phyloP scores from a whole-genome alignment of 2,113 vertebrate genomes.

The Ceyx cyanopectus region DNA sequence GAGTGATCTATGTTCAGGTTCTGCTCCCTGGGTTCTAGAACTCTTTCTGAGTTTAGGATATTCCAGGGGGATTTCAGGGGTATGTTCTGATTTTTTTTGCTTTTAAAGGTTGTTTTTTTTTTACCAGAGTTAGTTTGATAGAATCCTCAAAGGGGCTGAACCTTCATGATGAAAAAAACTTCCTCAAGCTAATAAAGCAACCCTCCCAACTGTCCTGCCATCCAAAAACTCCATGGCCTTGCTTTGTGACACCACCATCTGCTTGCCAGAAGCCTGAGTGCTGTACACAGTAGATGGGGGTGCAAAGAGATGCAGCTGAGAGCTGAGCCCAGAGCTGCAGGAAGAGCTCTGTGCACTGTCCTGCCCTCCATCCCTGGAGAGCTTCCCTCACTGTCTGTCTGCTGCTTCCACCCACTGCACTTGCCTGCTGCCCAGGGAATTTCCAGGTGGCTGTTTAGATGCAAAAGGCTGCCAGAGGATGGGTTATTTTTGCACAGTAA shows the following conservation, averaged over 20 bases:
- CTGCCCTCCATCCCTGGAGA: neutral
- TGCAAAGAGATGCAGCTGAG: neutral
- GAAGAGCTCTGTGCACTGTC: neutral
- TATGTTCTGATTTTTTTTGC: neutral
- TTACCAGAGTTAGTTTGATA: neutral
- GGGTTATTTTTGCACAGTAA: conserved; percentile 16
- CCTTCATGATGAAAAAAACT: neutral
- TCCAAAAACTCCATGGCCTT: neutral
- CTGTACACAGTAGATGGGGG: neutral
- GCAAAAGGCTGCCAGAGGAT: neutral
- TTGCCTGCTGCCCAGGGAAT: neutral
- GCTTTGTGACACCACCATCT: conserved; percentile 15
- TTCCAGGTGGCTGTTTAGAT: conserved; percentile 38
- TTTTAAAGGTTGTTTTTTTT: neutral
- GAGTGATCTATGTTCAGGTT: neutral
- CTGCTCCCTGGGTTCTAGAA: neutral
- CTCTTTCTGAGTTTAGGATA: too few relatives aligned
- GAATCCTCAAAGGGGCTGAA: neutral
- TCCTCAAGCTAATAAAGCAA: neutral
- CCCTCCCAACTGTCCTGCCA: neutral
- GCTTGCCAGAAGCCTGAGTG: neutral
- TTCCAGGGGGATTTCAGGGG: neutral
- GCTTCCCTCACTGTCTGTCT: neutral
- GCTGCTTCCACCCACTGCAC: conserved; percentile 30
- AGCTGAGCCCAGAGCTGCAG: neutral